Evolutionary conservation across 2,797 vertebrate genomes (phyloP), one percentile per base, ranked within the genome.

Genomic region (Enteromius paludinosus): DNA sequence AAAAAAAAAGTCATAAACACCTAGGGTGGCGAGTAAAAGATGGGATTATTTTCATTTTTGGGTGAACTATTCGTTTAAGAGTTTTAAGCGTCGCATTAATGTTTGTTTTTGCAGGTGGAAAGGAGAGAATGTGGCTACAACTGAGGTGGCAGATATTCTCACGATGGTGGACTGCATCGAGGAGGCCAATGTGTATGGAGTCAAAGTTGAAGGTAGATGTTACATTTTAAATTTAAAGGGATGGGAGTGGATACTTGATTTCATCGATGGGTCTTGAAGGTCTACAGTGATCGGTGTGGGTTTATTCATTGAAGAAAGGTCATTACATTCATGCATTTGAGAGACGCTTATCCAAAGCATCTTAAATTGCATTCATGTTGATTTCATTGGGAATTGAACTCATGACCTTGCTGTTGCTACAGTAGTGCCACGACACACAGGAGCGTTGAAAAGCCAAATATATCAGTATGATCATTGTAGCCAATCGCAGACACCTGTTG

Each of bases 71-170:
- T 41, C 10, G 9, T 41, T 41, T 2, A 9, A n/a, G 14, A 1
- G 28, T 6, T 62, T 41, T 17, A 45, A 76, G 14, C 17, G 28
- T 76, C 3, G 28, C 2, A 1, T 28, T 23, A 3, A 15, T 6
- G 38, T 70, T 30, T 74, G 4, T 71, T 17, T 23, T 25, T 71
- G 8, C 87, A 99, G 97, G 73, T 99, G 97, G 97, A 99, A 98
- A 94, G 97, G 97, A 35, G 97, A 99, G 90, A 98, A 99, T 0
- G 96, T 99, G 20, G 96, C 97, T 75, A 98, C 97, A 7, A 96
- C 93, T 0, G 97, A 99, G 92, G 97, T 97, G 0, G 93, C 93
- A 25, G 96, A 97, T 87, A 90, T 94, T 82, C 89, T 98, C 65
- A 92, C 89, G 0, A 88, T 94, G 89, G 89, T 93, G 49, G 90